Evolutionary conservation across 2,888 invertebrate species (phyloP).

Genomic region (Philopedon plagiatum): DNA sequence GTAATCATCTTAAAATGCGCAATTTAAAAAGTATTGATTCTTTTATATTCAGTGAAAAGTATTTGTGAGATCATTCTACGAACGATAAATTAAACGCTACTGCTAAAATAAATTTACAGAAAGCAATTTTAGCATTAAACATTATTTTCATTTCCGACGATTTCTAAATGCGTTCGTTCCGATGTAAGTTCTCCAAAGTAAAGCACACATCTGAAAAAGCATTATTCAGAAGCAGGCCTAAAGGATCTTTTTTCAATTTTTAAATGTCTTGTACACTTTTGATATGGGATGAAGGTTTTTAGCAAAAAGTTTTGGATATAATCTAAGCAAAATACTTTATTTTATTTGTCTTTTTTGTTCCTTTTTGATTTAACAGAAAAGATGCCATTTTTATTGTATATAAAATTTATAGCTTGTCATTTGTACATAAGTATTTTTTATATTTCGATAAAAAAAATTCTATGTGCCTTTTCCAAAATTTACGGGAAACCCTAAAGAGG

Average conservation of each 20-base stretch:
- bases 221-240: conserved; percentile 6
- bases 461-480: no score
- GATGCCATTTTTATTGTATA: no score
- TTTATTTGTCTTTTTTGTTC: background rate
- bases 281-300: conserved; percentile 3
- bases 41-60: no score
- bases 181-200: background rate
- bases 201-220: conserved; percentile 3
- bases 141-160: conserved; percentile 25
- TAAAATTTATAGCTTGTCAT: no score
- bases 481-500: no score
- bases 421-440: no score
- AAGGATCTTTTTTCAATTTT: conserved; percentile 12
- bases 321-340: background rate
- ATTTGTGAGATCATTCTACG: no score
- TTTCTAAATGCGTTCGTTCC: conserved; percentile 25
- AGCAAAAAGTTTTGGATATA: background rate
- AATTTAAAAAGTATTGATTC: no score
- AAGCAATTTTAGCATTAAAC: conserved; percentile 25
- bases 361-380: background rate
- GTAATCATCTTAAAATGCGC: no score
- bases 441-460: no score
- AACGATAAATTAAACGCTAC: background rate
- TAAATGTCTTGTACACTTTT: conserved; percentile 14
- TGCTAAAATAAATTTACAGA: background rate